Evolutionary conservation across 1,140 invertebrate species (phyloP).

Genomic region (Nylanderia fulva): DNA sequence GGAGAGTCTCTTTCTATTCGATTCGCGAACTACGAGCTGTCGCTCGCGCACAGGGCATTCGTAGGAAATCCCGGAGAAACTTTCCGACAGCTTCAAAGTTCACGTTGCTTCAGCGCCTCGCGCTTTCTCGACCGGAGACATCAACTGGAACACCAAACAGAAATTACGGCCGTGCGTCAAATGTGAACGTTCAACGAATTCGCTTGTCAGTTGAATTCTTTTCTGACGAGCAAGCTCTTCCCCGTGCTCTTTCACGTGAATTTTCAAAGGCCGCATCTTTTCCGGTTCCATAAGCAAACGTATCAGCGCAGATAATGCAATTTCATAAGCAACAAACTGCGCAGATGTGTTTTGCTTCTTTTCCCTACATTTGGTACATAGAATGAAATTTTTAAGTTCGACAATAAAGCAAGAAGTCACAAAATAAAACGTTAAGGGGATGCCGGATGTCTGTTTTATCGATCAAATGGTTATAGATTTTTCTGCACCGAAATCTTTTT

Average conservation of each 20-base stretch:
- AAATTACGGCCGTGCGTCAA: constrained; percentile 64
- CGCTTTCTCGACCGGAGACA: constrained; percentile 60
- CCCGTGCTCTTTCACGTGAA: not conserved
- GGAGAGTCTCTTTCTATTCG: constrained; percentile 47
- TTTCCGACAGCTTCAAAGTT: constrained; percentile 70
- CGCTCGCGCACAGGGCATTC: constrained; percentile 58
- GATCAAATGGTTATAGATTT: too few relatives aligned
- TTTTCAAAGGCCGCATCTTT: constrained; percentile 34
- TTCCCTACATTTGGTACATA: not conserved
- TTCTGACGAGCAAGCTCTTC: not conserved
- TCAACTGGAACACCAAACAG: constrained; percentile 69
- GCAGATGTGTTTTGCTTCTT: constrained; percentile 4
- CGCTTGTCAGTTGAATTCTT: constrained; percentile 53
- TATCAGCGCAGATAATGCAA: constrained; percentile 24
- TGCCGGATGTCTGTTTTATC: too few relatives aligned
- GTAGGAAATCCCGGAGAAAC: constrained; percentile 66
- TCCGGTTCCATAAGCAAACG: not conserved
- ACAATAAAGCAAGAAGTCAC: not conserved
- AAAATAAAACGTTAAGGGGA: too few relatives aligned
- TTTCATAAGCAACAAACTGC: constrained; percentile 40
- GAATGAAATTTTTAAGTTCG: not conserved
- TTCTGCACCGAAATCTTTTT: too few relatives aligned
- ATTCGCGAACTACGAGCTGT: constrained; percentile 55
- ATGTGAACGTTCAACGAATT: constrained; percentile 39
- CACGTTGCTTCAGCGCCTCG: constrained; percentile 48